These are phyloP conservation scores for Psittacula derbiana DNA, from an alignment of 2,797 vertebrate genomes.

Conservation along the genomic window DNA sequence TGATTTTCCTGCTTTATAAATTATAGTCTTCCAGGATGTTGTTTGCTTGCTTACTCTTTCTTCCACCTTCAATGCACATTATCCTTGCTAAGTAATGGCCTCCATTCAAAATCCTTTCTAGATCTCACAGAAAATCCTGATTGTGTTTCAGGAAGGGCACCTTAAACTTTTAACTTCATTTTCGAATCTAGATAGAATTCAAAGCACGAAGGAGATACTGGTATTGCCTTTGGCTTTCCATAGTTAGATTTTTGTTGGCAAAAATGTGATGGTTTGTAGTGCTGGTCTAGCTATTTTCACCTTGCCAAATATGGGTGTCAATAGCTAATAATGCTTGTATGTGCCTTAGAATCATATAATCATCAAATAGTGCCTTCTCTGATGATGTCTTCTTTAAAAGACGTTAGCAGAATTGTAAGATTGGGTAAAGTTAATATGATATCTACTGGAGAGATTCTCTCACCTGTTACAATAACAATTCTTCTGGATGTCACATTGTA, in stretches of 20 bases:
- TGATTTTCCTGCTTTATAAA: neutral
- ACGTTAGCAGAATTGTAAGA: neutral
- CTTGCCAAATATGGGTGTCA: neutral
- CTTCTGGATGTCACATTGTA: neutral
- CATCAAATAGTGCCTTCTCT: neutral
- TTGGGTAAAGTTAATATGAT: neutral
- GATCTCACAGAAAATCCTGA: neutral
- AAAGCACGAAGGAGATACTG: neutral
- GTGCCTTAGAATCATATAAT: neutral
- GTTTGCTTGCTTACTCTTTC: neutral
- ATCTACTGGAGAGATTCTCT: neutral
- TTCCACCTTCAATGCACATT: neutral
- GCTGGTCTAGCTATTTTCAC: neutral
- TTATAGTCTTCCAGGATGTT: neutral
- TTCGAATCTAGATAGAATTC: neutral
- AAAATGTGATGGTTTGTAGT: neutral
- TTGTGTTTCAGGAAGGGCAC: neutral
- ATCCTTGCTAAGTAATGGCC: neutral
- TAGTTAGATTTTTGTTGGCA: neutral
- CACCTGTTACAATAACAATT: neutral
- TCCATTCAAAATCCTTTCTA: neutral
- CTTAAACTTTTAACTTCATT: neutral
- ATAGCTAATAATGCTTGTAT: neutral
- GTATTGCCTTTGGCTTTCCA: neutral
- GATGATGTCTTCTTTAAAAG: neutral